Evolutionary conservation across 2,113 vertebrate species (phyloP).

Genomic region (Cettia cetti): DNA sequence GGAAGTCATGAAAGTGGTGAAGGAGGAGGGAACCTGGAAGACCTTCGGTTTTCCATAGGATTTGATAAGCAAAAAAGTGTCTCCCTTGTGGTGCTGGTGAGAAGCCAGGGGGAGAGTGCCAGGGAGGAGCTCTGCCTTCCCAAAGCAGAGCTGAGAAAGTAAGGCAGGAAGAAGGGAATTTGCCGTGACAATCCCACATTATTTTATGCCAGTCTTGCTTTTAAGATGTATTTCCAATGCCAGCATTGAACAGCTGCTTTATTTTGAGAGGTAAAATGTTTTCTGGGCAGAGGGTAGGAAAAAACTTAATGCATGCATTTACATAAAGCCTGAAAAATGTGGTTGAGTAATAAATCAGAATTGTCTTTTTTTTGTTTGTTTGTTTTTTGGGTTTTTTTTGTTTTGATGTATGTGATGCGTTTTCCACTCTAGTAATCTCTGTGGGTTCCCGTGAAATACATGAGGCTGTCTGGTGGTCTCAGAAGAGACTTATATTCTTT

Average conservation of each 20-base stretch:
- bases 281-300: neutral
- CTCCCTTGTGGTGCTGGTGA: neutral
- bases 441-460: neutral
- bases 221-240: neutral
- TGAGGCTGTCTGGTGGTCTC: neutral
- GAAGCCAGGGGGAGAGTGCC: neutral
- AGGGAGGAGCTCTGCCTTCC: neutral
- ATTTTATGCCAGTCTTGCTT: rapidly evolving
- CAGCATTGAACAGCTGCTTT: neutral
- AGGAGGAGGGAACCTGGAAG: neutral
- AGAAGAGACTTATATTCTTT: neutral
- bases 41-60: rapidly evolving
- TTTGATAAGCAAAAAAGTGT: neutral
- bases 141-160: neutral
- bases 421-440: neutral
- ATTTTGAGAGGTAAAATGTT: neutral
- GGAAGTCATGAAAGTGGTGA: neutral
- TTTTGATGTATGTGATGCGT: neutral
- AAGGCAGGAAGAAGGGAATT: neutral
- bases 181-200: rapidly evolving
- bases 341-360: neutral
- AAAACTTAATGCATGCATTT: neutral
- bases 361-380: neutral
- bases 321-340: neutral
- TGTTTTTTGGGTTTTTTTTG: no score